Percentiles rank a stretch among this genome's conserved stretches.
Conservation (phyloP, 2,888 invertebrate species). For the Lycia hirtaria region DNA sequence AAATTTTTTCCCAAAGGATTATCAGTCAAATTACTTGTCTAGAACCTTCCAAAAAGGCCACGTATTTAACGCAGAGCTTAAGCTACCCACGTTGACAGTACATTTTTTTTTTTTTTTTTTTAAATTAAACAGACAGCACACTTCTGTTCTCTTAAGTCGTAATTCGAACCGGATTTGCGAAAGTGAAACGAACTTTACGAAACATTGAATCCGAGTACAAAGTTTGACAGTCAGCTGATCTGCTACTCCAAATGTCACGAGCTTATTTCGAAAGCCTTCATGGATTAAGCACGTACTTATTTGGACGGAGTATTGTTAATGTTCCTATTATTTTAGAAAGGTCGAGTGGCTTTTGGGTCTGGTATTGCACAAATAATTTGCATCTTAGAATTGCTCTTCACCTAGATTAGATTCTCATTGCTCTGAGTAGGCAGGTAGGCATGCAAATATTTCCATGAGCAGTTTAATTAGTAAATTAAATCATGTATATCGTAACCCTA, state of each 20-base stretch:
- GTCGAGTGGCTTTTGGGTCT: constrained; percentile 11
- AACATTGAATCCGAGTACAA: constrained; percentile 29
- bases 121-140: no score
- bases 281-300: constrained; percentile 29
- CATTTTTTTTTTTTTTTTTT: no score
- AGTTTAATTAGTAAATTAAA: no score
- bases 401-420: constrained; percentile 13
- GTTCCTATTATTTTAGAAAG: constrained; percentile 29
- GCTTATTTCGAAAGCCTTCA: constrained; percentile 27
- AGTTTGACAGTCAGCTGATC: constrained; percentile 46
- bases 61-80: no score
- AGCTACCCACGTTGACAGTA: no score
- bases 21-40: no score
- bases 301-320: constrained; percentile 19
- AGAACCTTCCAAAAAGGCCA: no score
- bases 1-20: no score
- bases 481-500: no score
- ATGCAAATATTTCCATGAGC: neutral
- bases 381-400: constrained; percentile 19
- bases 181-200: constrained; percentile 45
- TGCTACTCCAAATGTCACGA: constrained; percentile 43
- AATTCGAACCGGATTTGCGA: constrained; percentile 34
- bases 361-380: constrained; percentile 15
- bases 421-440: no score
- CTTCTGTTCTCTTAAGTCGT: no score